These are phyloP conservation scores for Protobothrops flavoviridis DNA, from an alignment of 2,113 vertebrate species.

Conservation along the genomic window DNA sequence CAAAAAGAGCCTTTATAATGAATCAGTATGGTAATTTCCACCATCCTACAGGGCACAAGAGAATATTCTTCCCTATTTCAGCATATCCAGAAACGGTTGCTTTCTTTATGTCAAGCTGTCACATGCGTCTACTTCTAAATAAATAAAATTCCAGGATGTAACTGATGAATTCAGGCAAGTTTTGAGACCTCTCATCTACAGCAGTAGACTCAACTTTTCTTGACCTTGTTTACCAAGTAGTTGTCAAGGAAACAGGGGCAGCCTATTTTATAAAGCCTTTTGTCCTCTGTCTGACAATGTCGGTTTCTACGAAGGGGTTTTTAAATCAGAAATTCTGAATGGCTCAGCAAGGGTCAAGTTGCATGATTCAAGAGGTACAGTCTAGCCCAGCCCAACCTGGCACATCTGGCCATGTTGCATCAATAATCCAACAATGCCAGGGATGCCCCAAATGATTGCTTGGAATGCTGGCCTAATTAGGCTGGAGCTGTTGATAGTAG, in stretches of 20 bases:
- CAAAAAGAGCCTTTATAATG: not conserved
- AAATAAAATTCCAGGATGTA: not conserved
- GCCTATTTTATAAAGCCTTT: not conserved
- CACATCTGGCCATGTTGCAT: not conserved
- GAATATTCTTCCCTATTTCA: not conserved
- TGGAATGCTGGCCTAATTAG: not conserved
- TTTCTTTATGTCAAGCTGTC: conserved; percentile 15
- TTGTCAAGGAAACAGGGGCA: conserved; percentile 13
- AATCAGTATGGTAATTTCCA: not conserved
- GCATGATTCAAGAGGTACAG: not conserved
- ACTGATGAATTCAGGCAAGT: not conserved
- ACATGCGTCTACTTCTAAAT: not conserved
- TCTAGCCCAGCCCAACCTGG: not conserved
- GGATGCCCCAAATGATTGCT: not conserved
- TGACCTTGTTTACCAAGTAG: conserved; percentile 10
- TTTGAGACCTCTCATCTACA: not conserved
- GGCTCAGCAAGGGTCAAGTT: not conserved
- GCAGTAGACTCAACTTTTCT: not conserved
- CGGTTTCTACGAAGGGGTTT: conserved; percentile 6
- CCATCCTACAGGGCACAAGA: not conserved
- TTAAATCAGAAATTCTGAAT: not conserved
- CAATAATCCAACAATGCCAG: not conserved
- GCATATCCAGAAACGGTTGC: accelerated
- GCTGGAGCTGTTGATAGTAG: not conserved
- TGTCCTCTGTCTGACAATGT: not conserved